Evolutionary conservation across 2,797 vertebrate species (phyloP), one percentile per base, ranked within the genome.

Genomic region (Acipenser transmontanus): DNA sequence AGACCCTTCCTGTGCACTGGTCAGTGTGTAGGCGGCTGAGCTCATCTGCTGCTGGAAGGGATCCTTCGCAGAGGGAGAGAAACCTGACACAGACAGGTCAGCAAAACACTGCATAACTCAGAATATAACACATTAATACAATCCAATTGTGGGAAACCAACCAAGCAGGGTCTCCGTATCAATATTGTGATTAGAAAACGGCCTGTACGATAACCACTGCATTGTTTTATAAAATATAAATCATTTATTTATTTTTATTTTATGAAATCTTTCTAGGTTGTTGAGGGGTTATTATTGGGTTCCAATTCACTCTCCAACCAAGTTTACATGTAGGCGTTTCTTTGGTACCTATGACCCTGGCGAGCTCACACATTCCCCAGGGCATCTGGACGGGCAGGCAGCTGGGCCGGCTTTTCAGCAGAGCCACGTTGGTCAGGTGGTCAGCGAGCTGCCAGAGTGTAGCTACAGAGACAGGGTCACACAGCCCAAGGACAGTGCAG

Each of bases 331-430:
- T 34, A 34, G 34, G 34, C 1, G 34, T 34, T 34, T 34, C 34
- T 7, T 2, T 20, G 34, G 71, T 76, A 79, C 73, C 77, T 52
- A 79, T 63, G 49, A 78, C 66, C 52, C 67, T 69, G 6, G 71
- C 65, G 20, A 79, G 67, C 63, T 77, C 68, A 14, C 66, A 62
- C 8, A 71, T 66, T 7, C 71, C 74, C 73, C 66, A 73, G 0
- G 72, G 74, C 9, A 69, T 72, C 34, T 59, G 65, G 14, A 74
- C 71, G 0, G 72, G 74, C 68, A 70, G 71, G 63, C 71, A 74
- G 12, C 47, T 68, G 0, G 68, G 65, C 47, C 59, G 60, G 13
- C 70, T 75, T 12, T 62, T 69, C 65, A 73, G 69, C 65, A 75
- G 70, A 6, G 72, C 71, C 6, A 69, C 59, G 1, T 77, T 70